Conservation (phyloP, 1,140 invertebrate species). For the Cyclina sinensis region DNA sequence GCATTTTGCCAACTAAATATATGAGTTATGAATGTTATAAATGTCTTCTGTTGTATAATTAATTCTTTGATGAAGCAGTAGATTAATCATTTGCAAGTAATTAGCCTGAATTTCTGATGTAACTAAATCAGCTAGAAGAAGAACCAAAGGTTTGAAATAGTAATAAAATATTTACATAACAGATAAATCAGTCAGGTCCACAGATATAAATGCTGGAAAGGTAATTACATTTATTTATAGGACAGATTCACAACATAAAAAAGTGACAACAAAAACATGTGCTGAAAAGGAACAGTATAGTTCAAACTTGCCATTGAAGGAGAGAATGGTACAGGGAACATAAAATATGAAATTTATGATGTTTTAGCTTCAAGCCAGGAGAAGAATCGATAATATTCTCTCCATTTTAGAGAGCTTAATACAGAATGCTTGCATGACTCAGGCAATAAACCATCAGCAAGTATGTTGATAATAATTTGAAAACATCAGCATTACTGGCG, state of each 20-base stretch:
- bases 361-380: neutral
- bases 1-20: too few species aligned
- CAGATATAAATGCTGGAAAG: neutral
- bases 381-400: neutral
- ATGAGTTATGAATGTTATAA: too few species aligned
- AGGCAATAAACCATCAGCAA: neutral
- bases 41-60: too few species aligned
- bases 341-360: neutral
- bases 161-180: neutral
- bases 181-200: neutral
- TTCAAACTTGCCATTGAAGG: neutral
- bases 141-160: too few species aligned
- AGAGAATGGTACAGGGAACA: neutral
- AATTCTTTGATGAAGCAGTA: too few species aligned
- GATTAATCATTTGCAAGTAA: too few species aligned
- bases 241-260: neutral
- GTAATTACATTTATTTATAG: neutral
- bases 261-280: neutral
- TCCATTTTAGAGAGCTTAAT: neutral
- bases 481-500: neutral
- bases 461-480: neutral
- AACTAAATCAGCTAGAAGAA: too few species aligned
- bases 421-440: slow-evolving; percentile 7
- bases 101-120: too few species aligned
- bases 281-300: neutral